phyloP scores from a whole-genome alignment of 2,888 invertebrate species.

The Hyposoter didymator region DNA sequence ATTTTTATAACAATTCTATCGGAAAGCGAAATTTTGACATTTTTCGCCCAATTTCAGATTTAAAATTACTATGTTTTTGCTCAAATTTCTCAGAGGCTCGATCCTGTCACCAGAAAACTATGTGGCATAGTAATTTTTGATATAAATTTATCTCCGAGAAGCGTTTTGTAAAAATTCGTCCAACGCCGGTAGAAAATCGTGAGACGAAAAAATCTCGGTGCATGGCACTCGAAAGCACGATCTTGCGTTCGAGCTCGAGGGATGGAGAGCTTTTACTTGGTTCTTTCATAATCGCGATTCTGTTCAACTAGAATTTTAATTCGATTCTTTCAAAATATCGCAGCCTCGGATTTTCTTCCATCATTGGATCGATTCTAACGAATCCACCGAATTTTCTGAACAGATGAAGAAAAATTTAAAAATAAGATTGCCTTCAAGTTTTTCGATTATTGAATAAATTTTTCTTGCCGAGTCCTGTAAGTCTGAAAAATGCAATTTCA shows the following conservation, averaged over 20 bases:
- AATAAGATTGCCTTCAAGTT: conserved; percentile 3
- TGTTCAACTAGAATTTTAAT: neutral
- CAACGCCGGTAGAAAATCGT: neutral
- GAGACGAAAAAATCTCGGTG: neutral
- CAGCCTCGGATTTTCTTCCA: neutral
- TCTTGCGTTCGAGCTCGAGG: neutral
- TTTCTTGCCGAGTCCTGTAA: conserved; percentile 52
- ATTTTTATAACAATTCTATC: no score
- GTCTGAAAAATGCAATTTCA: neutral
- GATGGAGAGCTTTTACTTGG: neutral
- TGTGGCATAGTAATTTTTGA: no score
- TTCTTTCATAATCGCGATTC: neutral
- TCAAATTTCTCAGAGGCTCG: no score
- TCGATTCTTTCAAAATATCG: neutral
- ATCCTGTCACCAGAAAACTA: no score
- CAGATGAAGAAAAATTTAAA: neutral
- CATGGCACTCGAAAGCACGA: neutral
- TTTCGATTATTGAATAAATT: neutral
- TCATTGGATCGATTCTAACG: neutral
- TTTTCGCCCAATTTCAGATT: no score
- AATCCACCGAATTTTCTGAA: neutral
- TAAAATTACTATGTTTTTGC: no score
- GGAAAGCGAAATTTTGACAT: no score
- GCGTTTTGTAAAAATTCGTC: neutral
- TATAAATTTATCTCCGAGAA: no score